A percentile compares a stretch with the other conserved stretches of the same genome.
Conservation (phyloP, 2,888 invertebrate species). For the Pyrrhia umbra region DNA sequence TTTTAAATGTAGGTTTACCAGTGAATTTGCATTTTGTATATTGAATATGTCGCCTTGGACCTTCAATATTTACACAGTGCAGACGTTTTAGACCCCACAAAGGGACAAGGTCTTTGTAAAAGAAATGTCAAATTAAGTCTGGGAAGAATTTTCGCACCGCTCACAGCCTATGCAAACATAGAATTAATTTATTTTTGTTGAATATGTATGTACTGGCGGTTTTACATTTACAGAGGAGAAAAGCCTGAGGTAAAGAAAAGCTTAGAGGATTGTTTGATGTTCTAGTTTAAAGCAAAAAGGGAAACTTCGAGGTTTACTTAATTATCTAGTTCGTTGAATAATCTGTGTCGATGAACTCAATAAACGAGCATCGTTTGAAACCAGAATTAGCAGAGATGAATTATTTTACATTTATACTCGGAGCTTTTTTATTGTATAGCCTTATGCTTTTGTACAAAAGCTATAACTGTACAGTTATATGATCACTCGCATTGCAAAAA, state of each 20-base stretch:
- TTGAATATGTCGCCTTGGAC: conserved; percentile 46
- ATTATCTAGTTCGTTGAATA: conserved; percentile 10
- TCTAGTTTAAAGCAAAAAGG: conserved; percentile 19
- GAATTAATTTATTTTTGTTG: conserved; percentile 59
- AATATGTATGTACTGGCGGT: conserved; percentile 43
- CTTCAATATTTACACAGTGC: conserved; percentile 47
- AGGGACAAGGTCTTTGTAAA: conserved; percentile 42
- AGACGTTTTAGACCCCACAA: conserved; percentile 32
- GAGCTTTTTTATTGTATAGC: too few relatives aligned
- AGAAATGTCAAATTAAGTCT: conserved; percentile 57
- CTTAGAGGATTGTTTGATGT: conserved; percentile 30
- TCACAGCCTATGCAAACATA: conserved; percentile 50
- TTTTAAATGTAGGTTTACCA: not conserved
- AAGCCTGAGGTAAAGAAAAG: not conserved
- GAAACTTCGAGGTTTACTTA: not conserved
- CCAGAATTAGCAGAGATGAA: not conserved
- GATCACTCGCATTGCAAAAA: too few relatives aligned
- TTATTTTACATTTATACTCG: too few relatives aligned
- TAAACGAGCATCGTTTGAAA: not conserved
- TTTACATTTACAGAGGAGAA: conserved; percentile 19
- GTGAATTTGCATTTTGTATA: conserved; percentile 32
- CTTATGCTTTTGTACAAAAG: too few relatives aligned
- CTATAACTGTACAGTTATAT: too few relatives aligned
- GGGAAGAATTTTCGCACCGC: conserved; percentile 49
- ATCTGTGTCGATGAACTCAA: not conserved